Evolutionary conservation across 2,888 invertebrate species (phyloP).

Genomic region (Elysia crispata): DNA sequence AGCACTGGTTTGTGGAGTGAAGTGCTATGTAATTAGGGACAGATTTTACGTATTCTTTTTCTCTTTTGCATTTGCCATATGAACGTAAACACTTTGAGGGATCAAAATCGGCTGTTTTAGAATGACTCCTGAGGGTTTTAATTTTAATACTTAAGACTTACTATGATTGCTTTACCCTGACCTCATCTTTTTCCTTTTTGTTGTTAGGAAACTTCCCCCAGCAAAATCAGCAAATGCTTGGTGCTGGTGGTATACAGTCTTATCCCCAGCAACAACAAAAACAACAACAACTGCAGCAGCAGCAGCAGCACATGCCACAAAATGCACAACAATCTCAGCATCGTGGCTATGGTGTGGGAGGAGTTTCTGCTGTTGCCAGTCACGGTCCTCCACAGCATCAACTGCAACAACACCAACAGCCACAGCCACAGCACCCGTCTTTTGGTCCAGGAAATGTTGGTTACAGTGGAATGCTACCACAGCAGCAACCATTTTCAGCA

Average conservation of each 20-base stretch:
- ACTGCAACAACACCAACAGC: constrained; percentile 34
- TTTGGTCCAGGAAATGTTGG: constrained; percentile 24
- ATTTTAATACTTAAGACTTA: no score
- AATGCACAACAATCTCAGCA: not conserved
- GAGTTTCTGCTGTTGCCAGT: not conserved
- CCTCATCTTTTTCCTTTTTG: no score
- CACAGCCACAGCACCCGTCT: constrained; percentile 30
- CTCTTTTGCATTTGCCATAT: no score
- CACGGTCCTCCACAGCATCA: not conserved
- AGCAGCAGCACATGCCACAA: constrained; percentile 14
- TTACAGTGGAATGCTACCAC: not conserved
- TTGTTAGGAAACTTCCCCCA: constrained; percentile 15
- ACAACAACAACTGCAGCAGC: constrained; percentile 44
- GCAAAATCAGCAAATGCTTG: constrained; percentile 16
- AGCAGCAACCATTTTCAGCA: constrained; percentile 12
- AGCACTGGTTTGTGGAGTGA: no score
- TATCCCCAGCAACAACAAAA: constrained; percentile 35
- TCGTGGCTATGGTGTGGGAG: no score
- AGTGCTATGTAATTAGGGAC: no score
- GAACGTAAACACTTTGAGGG: no score
- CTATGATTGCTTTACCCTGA: no score
- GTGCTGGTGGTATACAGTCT: constrained; percentile 4
- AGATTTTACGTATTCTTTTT: no score
- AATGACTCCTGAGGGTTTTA: no score
- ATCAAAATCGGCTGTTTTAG: no score